Evolutionary conservation across 2,888 invertebrate genomes (phyloP).

Genomic region (Stegophylla sp.): DNA sequence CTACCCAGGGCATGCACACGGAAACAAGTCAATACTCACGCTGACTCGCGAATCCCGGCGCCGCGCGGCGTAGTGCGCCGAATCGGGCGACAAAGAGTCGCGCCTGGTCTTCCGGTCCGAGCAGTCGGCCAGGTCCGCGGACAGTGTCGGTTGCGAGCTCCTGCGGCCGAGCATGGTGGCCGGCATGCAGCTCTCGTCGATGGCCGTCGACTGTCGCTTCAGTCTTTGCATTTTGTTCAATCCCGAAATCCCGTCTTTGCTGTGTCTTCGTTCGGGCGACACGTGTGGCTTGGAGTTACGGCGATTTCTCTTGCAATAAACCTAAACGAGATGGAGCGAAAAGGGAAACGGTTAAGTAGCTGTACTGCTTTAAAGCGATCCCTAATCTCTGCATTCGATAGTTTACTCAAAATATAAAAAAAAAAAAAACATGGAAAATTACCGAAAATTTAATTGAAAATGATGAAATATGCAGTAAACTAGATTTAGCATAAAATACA

Average conservation of each 20-base stretch:
- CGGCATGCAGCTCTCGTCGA: constrained; percentile 83
- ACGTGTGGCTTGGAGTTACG: constrained; percentile 64
- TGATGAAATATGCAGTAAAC: no score
- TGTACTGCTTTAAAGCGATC: no score
- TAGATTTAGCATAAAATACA: no score
- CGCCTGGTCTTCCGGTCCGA: constrained; percentile 73
- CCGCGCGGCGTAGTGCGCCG: constrained; percentile 70
- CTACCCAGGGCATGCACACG: no score
- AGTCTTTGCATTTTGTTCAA: constrained; percentile 71
- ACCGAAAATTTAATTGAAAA: no score
- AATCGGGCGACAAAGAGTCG: constrained; percentile 89
- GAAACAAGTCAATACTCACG: no score
- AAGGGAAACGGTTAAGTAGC: no score
- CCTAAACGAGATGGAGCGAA: constrained; percentile 61
- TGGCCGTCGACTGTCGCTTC: constrained; percentile 86
- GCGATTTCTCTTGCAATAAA: constrained; percentile 63
- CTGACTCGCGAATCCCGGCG: constrained; percentile 74
- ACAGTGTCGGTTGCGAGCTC: constrained; percentile 80
- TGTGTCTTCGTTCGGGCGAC: constrained; percentile 64
- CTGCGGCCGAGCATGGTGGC: constrained; percentile 69
- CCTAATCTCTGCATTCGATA: no score
- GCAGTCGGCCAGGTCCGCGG: constrained; percentile 74
- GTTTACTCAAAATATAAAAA: no score
- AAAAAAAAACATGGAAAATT: no score
- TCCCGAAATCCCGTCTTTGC: constrained; percentile 62